Percentiles rank a stretch among this genome's conserved stretches.
phyloP scores from a whole-genome alignment of 2,888 invertebrate species.

The Mamestra brassicae region DNA sequence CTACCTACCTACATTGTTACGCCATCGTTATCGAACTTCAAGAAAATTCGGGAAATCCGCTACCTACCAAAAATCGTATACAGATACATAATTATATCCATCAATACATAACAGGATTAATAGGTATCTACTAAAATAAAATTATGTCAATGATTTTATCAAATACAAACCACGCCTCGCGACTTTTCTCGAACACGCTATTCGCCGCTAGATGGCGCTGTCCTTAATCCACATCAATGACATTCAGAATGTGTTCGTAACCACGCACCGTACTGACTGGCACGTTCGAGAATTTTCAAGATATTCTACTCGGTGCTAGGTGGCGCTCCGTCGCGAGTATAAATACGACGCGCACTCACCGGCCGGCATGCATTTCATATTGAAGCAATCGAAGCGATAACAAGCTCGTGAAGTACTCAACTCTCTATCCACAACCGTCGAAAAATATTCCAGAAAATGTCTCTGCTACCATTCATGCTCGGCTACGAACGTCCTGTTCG shows the following conservation, averaged over 20 bases:
- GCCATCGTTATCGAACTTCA: slow-evolving; percentile 25
- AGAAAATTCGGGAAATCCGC: slow-evolving; percentile 55
- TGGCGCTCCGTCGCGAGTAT: slow-evolving; percentile 73
- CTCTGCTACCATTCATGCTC: slow-evolving; percentile 76
- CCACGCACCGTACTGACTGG: background rate
- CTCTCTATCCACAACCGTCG: slow-evolving; percentile 28
- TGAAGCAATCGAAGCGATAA: slow-evolving; percentile 63
- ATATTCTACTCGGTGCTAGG: slow-evolving; percentile 75
- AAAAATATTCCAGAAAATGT: slow-evolving; percentile 69
- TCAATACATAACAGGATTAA: slow-evolving; percentile 44
- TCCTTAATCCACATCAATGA: background rate
- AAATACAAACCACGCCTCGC: background rate
- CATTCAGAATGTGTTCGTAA: background rate
- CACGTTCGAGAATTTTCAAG: slow-evolving; percentile 51
- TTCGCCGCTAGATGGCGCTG: slow-evolving; percentile 78
- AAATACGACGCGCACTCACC: slow-evolving; percentile 62
- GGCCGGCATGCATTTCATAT: slow-evolving; percentile 61
- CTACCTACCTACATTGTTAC: background rate
- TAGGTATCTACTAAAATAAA: background rate
- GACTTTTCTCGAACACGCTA: slow-evolving; percentile 64
- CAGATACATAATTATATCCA: slow-evolving; percentile 2
- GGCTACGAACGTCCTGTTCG: slow-evolving; percentile 70
- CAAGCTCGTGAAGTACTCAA: slow-evolving; percentile 17
- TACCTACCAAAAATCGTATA: background rate
- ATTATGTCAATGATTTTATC: background rate